A percentile compares a stretch with the other conserved stretches of the same genome.
Evolutionary conservation across 1,140 invertebrate species (phyloP).

Genomic region (Metaphire vulgaris): DNA sequence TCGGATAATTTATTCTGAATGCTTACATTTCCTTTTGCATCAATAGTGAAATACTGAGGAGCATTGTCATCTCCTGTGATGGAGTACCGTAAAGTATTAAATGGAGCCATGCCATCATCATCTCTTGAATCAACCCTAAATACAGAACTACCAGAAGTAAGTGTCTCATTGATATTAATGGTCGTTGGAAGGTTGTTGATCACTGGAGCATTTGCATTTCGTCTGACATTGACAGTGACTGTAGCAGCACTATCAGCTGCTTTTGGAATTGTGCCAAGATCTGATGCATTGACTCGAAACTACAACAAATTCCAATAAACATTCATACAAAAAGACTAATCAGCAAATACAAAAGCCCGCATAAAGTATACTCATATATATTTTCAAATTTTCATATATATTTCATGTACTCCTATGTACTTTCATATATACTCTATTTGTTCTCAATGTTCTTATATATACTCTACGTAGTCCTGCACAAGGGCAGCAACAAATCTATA

Average conservation of each 20-base stretch:
- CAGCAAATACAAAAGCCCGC: too few species aligned
- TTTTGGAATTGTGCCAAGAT: not conserved
- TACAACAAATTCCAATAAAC: too few species aligned
- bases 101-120: constrained; percentile 32
- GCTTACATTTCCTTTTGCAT: constrained; percentile 18
- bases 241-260: not conserved
- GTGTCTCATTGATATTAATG: not conserved
- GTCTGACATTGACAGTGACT: not conserved
- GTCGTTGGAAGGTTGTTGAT: not conserved
- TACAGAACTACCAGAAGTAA: not conserved
- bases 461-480: too few species aligned
- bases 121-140: not conserved
- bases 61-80: constrained; percentile 32
- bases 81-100: constrained; percentile 33
- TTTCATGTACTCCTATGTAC: too few species aligned
- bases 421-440: too few species aligned
- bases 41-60: constrained; percentile 25
- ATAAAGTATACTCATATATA: too few species aligned
- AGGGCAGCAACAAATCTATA: too few species aligned
- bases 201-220: not conserved
- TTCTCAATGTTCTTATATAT: too few species aligned
- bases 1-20: constrained; percentile 1
- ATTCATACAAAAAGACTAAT: too few species aligned
- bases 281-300: not conserved
- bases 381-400: too few species aligned